These are phyloP conservation scores for Stenotaenia linearis DNA, from an alignment of 2,888 invertebrate genomes.

Conservation along the genomic window DNA sequence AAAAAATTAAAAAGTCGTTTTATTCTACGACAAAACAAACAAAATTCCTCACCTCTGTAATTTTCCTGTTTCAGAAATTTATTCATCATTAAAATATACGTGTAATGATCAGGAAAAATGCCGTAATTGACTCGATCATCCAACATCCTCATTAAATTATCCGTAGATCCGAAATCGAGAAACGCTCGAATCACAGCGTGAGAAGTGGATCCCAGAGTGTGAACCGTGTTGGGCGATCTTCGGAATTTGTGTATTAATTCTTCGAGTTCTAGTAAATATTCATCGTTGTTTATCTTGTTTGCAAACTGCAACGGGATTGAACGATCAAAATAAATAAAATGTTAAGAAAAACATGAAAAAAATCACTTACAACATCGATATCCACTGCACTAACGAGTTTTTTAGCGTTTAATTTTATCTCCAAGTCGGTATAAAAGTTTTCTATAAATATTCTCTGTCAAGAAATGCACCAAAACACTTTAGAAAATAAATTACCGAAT, in stretches of 20 bases:
- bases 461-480: neutral
- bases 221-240: conserved; percentile 63
- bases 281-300: conserved; percentile 57
- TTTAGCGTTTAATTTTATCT: conserved; percentile 59
- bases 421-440: conserved; percentile 64
- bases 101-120: conserved; percentile 76
- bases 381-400: conserved; percentile 68
- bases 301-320: no score
- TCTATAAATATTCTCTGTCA: conserved; percentile 46
- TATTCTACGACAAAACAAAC: neutral
- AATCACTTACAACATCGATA: conserved; percentile 63
- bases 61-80: conserved; percentile 64
- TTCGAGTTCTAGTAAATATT: conserved; percentile 63
- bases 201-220: conserved; percentile 69
- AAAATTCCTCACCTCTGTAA: conserved; percentile 49
- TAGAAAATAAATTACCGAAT: conserved; percentile 40
- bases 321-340: no score
- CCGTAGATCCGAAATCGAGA: conserved; percentile 52
- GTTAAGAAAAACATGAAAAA: no score
- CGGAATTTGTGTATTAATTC: conserved; percentile 63
- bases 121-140: conserved; percentile 81
- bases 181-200: conserved; percentile 65
- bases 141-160: conserved; percentile 64
- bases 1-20: neutral
- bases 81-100: conserved; percentile 74